Evolutionary conservation across 2,888 invertebrate genomes (phyloP).

Genomic region (Habrosyne pyritoides): DNA sequence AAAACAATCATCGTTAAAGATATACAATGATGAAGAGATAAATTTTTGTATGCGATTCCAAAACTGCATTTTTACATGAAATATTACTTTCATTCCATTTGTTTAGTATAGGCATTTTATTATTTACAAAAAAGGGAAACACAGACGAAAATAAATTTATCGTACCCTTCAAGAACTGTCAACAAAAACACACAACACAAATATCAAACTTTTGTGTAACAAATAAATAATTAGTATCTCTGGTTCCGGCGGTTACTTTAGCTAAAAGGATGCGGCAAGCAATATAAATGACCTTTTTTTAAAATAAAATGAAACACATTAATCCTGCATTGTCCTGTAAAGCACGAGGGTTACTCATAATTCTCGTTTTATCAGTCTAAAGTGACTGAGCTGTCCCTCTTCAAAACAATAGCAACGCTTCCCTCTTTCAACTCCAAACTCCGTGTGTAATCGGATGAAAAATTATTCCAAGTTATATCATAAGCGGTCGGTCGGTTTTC

Average conservation of each 20-base stretch:
- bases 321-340: background rate
- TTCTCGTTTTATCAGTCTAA: background rate
- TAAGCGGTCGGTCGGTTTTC: conserved; percentile 12
- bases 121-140: too few species aligned
- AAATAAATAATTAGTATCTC: background rate
- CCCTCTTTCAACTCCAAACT: background rate
- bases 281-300: conserved; percentile 1
- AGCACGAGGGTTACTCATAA: background rate
- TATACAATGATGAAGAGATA: too few species aligned
- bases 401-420: background rate
- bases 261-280: background rate
- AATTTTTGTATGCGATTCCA: too few species aligned
- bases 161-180: too few species aligned
- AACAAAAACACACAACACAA: too few species aligned
- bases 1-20: too few species aligned
- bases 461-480: background rate
- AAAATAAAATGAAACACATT: conserved; percentile 1
- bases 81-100: too few species aligned
- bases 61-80: too few species aligned
- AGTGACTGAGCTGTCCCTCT: background rate
- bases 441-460: background rate
- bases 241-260: background rate
- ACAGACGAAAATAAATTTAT: too few species aligned
- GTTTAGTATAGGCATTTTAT: too few species aligned
- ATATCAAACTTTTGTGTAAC: background rate